Conservation (phyloP, 2,888 invertebrate genomes). For the Hyposoter didymator region DNA sequence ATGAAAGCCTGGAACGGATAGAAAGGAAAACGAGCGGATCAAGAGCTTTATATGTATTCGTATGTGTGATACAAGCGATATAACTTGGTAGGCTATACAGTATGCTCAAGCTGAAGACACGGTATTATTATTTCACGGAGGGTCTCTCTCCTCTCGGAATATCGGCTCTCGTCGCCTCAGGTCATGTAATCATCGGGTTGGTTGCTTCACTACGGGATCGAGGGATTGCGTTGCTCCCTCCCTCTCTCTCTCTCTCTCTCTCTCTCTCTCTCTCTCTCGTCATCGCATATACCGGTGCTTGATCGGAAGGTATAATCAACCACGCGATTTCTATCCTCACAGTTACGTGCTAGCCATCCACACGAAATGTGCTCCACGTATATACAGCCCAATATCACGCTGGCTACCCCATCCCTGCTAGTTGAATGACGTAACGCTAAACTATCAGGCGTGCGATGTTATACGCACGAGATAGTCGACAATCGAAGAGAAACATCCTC, state of each 20-base stretch:
- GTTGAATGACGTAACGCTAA: constrained; percentile 41
- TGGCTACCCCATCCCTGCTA: constrained; percentile 46
- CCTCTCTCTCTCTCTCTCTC: constrained; percentile 12
- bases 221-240: constrained; percentile 61
- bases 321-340: constrained; percentile 57
- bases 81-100: constrained; percentile 30
- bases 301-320: constrained; percentile 70
- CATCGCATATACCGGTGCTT: constrained; percentile 59
- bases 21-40: constrained; percentile 25
- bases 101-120: constrained; percentile 46
- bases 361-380: constrained; percentile 48
- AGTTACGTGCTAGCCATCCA: constrained; percentile 51
- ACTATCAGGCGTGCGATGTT: constrained; percentile 55
- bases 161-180: constrained; percentile 74
- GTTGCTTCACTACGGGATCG: constrained; percentile 67
- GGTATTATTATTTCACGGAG: constrained; percentile 78
- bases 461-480: constrained; percentile 57
- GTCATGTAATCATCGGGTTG: constrained; percentile 77
- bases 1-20: constrained; percentile 33
- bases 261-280: constrained; percentile 7
- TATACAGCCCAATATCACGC: constrained; percentile 12
- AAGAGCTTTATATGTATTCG: constrained; percentile 26
- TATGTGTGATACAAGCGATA: constrained; percentile 35
- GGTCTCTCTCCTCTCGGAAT: constrained; percentile 72
- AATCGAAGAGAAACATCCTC: constrained; percentile 53